These are phyloP conservation scores for Tenualosa thibaudeaui DNA, from an alignment of 2,797 vertebrate species.

Conservation along the genomic window DNA sequence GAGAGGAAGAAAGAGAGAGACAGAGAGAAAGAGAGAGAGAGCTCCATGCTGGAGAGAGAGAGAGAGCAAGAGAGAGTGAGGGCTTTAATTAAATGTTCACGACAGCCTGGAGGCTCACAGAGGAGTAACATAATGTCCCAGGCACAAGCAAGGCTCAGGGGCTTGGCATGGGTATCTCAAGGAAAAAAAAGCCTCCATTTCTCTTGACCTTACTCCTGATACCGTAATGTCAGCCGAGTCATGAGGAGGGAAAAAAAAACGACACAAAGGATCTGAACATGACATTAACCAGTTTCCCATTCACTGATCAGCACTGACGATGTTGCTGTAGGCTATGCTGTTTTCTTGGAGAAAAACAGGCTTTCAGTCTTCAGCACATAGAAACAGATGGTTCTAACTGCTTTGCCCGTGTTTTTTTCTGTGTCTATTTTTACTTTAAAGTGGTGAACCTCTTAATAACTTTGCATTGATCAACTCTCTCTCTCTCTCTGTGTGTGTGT, in stretches of 20 bases:
- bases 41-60: not conserved
- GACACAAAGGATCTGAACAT: not conserved
- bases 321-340: not conserved
- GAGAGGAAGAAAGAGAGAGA: too few relatives aligned
- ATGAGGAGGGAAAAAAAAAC: not conserved
- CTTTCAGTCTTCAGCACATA: not conserved
- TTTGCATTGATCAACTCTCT: not conserved
- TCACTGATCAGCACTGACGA: not conserved
- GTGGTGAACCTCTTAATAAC: not conserved
- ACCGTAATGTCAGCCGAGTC: not conserved
- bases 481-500: not conserved
- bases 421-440: slow-evolving; percentile 18
- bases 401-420: slow-evolving; percentile 25
- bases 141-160: not conserved
- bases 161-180: not conserved
- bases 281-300: not conserved
- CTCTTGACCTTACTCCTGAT: not conserved
- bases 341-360: not conserved
- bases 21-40: too few relatives aligned
- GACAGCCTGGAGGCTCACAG: not conserved
- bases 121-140: not conserved
- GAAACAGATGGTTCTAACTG: slow-evolving; percentile 47
- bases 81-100: not conserved
- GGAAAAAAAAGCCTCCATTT: not conserved
- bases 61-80: not conserved